phyloP scores from a whole-genome alignment of 2,113 vertebrate genomes.

The Actenoides hombroni region DNA sequence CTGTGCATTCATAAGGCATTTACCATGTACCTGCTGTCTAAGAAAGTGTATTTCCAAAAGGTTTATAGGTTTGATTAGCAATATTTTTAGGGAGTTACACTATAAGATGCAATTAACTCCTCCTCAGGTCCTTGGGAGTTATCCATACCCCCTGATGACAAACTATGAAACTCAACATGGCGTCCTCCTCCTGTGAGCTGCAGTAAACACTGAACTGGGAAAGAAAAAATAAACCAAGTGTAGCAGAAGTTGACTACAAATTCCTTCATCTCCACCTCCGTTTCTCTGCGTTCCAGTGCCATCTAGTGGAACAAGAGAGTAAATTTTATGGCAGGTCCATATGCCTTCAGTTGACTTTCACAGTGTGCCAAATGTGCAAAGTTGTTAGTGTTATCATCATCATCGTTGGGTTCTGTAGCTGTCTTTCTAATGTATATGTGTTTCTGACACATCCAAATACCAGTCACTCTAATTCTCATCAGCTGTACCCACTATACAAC shows the following conservation, averaged over 20 bases:
- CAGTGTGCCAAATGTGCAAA: background rate
- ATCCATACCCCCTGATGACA: background rate
- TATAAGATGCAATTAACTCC: background rate
- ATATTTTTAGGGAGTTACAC: background rate
- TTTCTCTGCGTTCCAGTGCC: background rate
- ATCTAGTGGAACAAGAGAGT: conserved; percentile 3
- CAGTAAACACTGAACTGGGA: background rate
- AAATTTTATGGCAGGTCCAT: background rate
- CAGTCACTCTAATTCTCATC: background rate
- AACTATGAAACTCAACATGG: background rate
- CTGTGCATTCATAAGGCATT: background rate
- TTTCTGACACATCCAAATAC: background rate
- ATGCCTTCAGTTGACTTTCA: background rate
- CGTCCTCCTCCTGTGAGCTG: background rate
- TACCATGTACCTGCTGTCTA: background rate
- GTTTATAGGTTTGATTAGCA: background rate
- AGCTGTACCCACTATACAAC: background rate
- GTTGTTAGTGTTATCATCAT: background rate
- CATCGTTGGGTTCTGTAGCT: rapidly evolving
- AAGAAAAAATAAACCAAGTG: background rate
- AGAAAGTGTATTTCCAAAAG: background rate
- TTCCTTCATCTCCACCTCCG: background rate
- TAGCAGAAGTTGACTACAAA: background rate
- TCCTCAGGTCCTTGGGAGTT: background rate
- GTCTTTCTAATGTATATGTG: background rate